Evolutionary conservation across 1,140 invertebrate species (phyloP).

Genomic region (Palaemon carinicauda): DNA sequence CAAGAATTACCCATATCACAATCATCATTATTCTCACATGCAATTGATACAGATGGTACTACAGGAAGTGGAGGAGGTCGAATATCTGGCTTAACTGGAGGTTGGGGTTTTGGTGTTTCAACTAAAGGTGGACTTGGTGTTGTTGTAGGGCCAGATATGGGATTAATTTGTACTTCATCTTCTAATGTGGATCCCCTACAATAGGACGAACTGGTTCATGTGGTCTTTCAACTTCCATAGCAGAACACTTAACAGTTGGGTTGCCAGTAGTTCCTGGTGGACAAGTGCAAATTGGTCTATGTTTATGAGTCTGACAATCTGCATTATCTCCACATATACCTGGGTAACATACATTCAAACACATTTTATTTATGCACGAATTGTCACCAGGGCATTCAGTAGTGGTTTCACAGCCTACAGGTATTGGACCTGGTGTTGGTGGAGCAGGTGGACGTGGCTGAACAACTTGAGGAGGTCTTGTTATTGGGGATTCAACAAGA

Average conservation of each 20-base stretch:
- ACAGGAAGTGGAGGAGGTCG: constrained; percentile 37
- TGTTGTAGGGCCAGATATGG: constrained; percentile 4
- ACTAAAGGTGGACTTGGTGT: not conserved
- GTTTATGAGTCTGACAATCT: constrained; percentile 76
- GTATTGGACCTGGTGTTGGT: constrained; percentile 11
- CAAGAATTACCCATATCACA: constrained; percentile 51
- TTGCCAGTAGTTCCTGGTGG: constrained; percentile 57
- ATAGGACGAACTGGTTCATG: not conserved
- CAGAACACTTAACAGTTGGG: constrained; percentile 32
- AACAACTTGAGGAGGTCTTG: not conserved
- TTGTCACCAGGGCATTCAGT: constrained; percentile 78
- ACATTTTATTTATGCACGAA: constrained; percentile 78
- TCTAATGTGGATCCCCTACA: not conserved
- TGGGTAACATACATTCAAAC: constrained; percentile 76
- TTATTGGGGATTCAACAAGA: not conserved
- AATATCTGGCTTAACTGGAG: not conserved
- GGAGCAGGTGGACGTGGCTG: constrained; percentile 10
- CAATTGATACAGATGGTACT: constrained; percentile 25
- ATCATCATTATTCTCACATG: constrained; percentile 55
- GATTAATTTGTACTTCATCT: not conserved
- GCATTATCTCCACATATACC: constrained; percentile 76
- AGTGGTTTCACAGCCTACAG: constrained; percentile 76
- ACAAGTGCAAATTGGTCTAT: constrained; percentile 75
- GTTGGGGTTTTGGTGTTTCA: not conserved
- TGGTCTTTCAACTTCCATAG: constrained; percentile 13